A percentile compares a stretch with the other conserved stretches of the same genome.
These are phyloP conservation scores for Caenorhabditis briggsae DNA, from an alignment of 1,140 invertebrate species.

Conservation along the genomic window DNA sequence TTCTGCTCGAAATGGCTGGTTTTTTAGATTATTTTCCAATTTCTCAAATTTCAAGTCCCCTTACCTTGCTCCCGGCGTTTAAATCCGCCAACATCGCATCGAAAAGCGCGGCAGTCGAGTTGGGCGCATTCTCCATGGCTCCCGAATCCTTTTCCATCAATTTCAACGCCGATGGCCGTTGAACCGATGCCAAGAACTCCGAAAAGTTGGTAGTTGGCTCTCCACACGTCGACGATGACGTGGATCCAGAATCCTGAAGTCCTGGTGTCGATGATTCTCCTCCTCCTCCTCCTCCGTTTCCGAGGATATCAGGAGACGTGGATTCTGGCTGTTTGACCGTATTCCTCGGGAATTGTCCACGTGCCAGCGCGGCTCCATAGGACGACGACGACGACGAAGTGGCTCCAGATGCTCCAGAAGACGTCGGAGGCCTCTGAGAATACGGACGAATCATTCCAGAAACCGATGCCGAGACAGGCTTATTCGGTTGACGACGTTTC, in stretches of 20 bases:
- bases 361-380: slow-evolving; percentile 62
- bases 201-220: not conserved
- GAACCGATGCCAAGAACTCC: not conserved
- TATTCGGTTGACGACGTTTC: slow-evolving; percentile 71
- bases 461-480: slow-evolving; percentile 5
- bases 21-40: too few species aligned
- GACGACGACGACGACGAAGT: too few species aligned
- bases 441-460: not conserved
- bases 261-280: not conserved
- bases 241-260: not conserved
- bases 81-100: slow-evolving; percentile 32
- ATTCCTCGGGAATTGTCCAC: slow-evolving; percentile 58
- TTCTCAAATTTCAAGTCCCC: not conserved
- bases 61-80: slow-evolving; percentile 5
- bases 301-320: too few species aligned
- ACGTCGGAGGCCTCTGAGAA: not conserved
- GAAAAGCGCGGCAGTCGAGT: not conserved
- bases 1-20: too few species aligned
- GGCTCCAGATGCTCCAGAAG: not conserved
- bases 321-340: slow-evolving; percentile 3
- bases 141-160: not conserved
- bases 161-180: not conserved
- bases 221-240: slow-evolving; percentile 1
- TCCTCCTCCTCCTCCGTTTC: too few species aligned
- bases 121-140: not conserved